Evolutionary conservation across 2,888 invertebrate genomes (phyloP), one percentile per base, ranked within the genome.

Genomic region (Calephelis perditalis): DNA sequence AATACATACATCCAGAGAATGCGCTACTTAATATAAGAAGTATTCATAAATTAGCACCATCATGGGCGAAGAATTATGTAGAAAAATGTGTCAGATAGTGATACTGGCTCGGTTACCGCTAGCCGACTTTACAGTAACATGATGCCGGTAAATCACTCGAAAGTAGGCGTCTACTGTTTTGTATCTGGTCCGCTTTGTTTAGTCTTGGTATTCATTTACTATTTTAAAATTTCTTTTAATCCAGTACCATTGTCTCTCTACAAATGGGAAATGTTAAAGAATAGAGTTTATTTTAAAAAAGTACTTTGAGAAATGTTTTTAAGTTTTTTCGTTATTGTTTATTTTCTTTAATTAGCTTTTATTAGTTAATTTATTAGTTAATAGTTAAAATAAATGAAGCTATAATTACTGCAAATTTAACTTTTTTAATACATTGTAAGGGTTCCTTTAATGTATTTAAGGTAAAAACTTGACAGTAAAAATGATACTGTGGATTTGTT

Each of bases 61-160:
- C 35, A 52, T 52, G 52, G 52, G 35, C 36, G 52, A 52, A 26
- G 36, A 52, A 52, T 52, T 52, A 52, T 52, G 52, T 52, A 35
- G 52, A 52, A 52, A 52, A 64, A 66, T 60, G 57, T 62, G 44
- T 59, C 58, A 55, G 66, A 64, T 66, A 71, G 72, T 70, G 66
- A 71, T 70, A 70, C 67, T 68, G 68, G 72, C 66, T 71, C 69
- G 65, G 66, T 72, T 74, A 72, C 75, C 68, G 65, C 66, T 70
- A 66, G 73, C 71, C 77, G 73, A 69, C 71, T 74, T 77, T 77
- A 74, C 76, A 7, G 80, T 79, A 79, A 80, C 72, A 62, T 66
- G 73, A 81, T 66, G 72, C 76, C 72, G 73, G 75, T 75, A 80
- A 80, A 81, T 79, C 78, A 72, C 69, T 67, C 74, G 78, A 77